Evolutionary conservation across 1,140 invertebrate genomes (phyloP).

Genomic region (Drosophila mauritiana): DNA sequence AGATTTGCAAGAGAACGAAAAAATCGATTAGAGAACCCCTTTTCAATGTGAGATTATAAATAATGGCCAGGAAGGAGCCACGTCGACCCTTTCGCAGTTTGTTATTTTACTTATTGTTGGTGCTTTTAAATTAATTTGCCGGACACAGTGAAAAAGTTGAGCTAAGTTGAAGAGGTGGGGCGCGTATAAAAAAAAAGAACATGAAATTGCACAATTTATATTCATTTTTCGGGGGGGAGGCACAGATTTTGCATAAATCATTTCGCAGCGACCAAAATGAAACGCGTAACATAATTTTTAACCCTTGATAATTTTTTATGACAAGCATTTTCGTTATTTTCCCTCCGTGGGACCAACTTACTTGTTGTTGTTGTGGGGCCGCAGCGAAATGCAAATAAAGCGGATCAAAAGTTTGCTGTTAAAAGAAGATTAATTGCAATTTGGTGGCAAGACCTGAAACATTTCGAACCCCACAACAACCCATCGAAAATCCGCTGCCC

Average conservation of each 20-base stretch:
- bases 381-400: conserved; percentile 81
- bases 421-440: conserved; percentile 82
- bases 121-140: conserved; percentile 78
- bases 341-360: conserved; percentile 9
- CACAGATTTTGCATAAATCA: conserved; percentile 82
- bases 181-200: conserved; percentile 17
- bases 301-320: conserved; percentile 82
- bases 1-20: background rate
- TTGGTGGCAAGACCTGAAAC: conserved; percentile 69
- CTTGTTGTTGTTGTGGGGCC: conserved; percentile 51
- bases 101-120: conserved; percentile 45
- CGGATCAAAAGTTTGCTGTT: conserved; percentile 82
- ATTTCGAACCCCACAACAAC: conserved; percentile 23
- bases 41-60: conserved; percentile 78
- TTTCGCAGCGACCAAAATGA: conserved; percentile 75
- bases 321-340: conserved; percentile 80
- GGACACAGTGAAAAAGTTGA: conserved; percentile 65
- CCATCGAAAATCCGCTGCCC: background rate
- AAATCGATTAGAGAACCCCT: conserved; percentile 16
- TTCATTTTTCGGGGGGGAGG: conserved; percentile 62
- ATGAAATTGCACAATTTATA: conserved; percentile 82
- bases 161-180: conserved; percentile 23
- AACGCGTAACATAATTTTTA: conserved; percentile 82
- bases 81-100: conserved; percentile 31
- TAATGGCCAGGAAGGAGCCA: conserved; percentile 53